A percentile compares a stretch with the other conserved stretches of the same genome.
Conservation (phyloP, 2,888 invertebrate genomes). For the Scaptomyza parva region DNA sequence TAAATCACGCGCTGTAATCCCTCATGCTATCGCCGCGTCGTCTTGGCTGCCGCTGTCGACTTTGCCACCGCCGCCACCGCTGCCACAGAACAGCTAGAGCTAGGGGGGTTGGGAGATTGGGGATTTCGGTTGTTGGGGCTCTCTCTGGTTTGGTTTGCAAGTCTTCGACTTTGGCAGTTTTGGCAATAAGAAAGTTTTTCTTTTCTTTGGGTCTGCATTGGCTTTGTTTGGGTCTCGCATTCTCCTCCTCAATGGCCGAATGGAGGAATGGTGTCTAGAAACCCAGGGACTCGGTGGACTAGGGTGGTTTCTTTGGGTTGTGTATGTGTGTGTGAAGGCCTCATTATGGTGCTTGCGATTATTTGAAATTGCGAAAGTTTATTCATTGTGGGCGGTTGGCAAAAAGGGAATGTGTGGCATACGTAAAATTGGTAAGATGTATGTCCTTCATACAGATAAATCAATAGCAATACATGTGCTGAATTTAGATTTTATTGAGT, state of each 20-base stretch:
- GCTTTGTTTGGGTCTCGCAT: slow-evolving; percentile 49
- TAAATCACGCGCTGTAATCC: slow-evolving; percentile 85
- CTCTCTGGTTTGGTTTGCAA: slow-evolving; percentile 34
- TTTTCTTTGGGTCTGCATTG: slow-evolving; percentile 63
- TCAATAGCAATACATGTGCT: slow-evolving; percentile 73
- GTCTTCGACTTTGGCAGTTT: slow-evolving; percentile 75
- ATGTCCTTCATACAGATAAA: slow-evolving; percentile 64
- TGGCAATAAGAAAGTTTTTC: slow-evolving; percentile 81
- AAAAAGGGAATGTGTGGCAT: slow-evolving; percentile 57
- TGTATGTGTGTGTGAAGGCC: slow-evolving; percentile 46
- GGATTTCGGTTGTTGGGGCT: slow-evolving; percentile 4
- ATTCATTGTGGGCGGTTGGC: slow-evolving; percentile 60
- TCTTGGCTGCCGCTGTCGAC: slow-evolving; percentile 66
- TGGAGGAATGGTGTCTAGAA: slow-evolving; percentile 12
- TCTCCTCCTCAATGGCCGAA: slow-evolving; percentile 36
- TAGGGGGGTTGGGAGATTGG: slow-evolving; percentile 2
- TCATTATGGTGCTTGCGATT: slow-evolving; percentile 78
- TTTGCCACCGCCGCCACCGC: slow-evolving; percentile 55
- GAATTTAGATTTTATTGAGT: slow-evolving; percentile 59
- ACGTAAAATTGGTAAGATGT: slow-evolving; percentile 69
- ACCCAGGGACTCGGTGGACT: neutral
- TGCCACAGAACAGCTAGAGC: slow-evolving; percentile 1
- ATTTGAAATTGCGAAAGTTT: slow-evolving; percentile 81
- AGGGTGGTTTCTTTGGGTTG: slow-evolving; percentile 16
- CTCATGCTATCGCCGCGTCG: slow-evolving; percentile 85